Base-by-base conservation (phyloP, 2,113 vertebrate genomes). In the Apteryx mantelli region DNA sequence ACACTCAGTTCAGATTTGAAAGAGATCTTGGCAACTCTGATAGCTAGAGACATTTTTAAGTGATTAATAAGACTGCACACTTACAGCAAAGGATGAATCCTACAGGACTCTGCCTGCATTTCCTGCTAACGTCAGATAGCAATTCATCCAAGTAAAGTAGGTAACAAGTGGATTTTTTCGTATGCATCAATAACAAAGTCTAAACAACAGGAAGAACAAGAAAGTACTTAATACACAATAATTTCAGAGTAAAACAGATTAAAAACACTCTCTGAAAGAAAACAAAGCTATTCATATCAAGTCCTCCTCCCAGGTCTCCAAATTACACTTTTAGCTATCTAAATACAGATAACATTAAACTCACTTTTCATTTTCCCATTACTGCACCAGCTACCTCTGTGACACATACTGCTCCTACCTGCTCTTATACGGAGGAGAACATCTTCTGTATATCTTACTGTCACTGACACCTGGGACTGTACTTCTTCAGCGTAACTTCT, bases 381-480 rank as follows among this genome's bases (percentile, higher is more conserved):
- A 38, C 36, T 48, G 76, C n/a, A 77, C 30, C 63, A 82, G n/a
- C 79, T 63, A 40, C 50, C 71, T 32, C 0, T 0, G 36, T 19
- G 79, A 32, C 58, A 65, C 0, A 0, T 5, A 12, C 7, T 30
- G n/a, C 64, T 85, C 58, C 75, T 65, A 7, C 63, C 36, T 4
- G 6, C 32, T 30, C 32, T 91, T 25, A 5, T 3, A 9, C 11
- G 16, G 36, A 52, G 52, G 40, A 65, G 32, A 32, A 82, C 7
- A 1, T n/a, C 19, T 61, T 21, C 82, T 32, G 28, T 0, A 3
- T 0, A 0, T 25, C 80, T 58, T 64, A 3, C 30, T 17, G 52
- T n/a, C 7, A 1, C 36, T 40, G 70, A 8, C 74, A 46, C 61
- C 12, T 1, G 21, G 36, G 25, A 8, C 46, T 22, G 2, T 5